Percentiles rank a stretch among this genome's conserved stretches.
These are phyloP conservation scores for Melanerpes aurifrons DNA, from an alignment of 2,113 vertebrate genomes.

Conservation along the genomic window DNA sequence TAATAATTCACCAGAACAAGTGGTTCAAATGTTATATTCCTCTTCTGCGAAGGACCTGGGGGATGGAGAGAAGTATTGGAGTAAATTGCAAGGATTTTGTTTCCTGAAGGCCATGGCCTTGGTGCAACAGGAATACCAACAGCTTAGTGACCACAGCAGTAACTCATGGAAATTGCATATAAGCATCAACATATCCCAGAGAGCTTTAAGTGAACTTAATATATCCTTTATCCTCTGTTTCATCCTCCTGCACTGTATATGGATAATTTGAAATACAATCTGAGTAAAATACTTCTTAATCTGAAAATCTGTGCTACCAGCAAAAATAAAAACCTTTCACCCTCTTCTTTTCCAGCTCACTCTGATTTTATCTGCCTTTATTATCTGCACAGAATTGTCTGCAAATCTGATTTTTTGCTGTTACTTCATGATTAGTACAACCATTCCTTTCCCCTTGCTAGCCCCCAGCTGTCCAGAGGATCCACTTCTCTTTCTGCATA, in stretches of 20 bases:
- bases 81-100: not conserved
- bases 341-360: not conserved
- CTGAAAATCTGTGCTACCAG: not conserved
- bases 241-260: rapidly evolving
- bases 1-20: conserved; percentile 24
- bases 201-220: not conserved
- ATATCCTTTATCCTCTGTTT: not conserved
- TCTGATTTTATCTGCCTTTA: not conserved
- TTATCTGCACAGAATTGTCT: not conserved
- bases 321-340: not conserved
- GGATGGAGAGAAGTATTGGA: not conserved
- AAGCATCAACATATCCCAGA: not conserved
- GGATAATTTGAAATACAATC: not conserved
- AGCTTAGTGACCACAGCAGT: not conserved
- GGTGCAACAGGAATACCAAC: not conserved
- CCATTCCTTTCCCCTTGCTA: not conserved
- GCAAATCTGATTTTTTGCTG: not conserved
- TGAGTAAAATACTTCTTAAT: not conserved
- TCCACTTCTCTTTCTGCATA: not conserved
- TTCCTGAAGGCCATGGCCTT: not conserved
- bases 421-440: not conserved
- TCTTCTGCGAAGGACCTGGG: conserved; percentile 36
- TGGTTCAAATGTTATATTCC: conserved; percentile 6
- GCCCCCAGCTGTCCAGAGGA: rapidly evolving
- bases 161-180: not conserved